Percentiles rank a stretch among this genome's conserved stretches.
phyloP scores from a whole-genome alignment of 2,113 vertebrate genomes.

The Aplodontia rufa region DNA sequence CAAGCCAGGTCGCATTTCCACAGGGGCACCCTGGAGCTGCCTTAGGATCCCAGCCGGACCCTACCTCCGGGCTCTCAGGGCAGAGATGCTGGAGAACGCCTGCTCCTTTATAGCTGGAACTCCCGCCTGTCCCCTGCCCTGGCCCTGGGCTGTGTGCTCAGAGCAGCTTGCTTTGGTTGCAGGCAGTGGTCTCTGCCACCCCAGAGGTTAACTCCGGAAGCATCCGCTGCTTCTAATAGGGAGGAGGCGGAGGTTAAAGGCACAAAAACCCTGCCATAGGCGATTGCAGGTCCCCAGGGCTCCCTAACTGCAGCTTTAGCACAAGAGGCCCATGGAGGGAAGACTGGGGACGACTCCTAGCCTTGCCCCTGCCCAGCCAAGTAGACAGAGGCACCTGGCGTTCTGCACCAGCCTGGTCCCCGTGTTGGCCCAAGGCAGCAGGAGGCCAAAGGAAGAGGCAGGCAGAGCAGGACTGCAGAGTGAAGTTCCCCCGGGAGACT shows the following conservation, averaged over 20 bases:
- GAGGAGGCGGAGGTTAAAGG: background rate
- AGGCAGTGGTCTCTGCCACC: background rate
- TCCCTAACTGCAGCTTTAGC: background rate
- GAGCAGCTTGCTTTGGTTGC: slow-evolving; percentile 27
- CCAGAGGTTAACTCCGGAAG: background rate
- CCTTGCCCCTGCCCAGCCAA: background rate
- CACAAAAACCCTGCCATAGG: slow-evolving; percentile 36
- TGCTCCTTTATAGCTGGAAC: background rate
- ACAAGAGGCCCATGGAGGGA: background rate
- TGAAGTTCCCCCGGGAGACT: background rate
- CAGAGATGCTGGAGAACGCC: background rate
- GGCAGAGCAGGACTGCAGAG: background rate
- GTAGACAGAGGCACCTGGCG: background rate
- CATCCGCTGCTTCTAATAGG: background rate
- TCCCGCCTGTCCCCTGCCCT: background rate
- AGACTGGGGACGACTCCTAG: background rate
- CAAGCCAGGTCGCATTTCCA: background rate
- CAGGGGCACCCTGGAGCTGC: background rate
- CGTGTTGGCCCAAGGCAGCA: background rate
- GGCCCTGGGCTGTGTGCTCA: background rate
- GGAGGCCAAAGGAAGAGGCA: background rate
- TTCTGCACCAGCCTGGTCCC: background rate
- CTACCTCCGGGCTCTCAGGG: background rate
- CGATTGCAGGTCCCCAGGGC: slow-evolving; percentile 13
- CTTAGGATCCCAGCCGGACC: background rate